Conservation (phyloP, 2,797 vertebrate genomes). For the Salarias fasciatus region DNA sequence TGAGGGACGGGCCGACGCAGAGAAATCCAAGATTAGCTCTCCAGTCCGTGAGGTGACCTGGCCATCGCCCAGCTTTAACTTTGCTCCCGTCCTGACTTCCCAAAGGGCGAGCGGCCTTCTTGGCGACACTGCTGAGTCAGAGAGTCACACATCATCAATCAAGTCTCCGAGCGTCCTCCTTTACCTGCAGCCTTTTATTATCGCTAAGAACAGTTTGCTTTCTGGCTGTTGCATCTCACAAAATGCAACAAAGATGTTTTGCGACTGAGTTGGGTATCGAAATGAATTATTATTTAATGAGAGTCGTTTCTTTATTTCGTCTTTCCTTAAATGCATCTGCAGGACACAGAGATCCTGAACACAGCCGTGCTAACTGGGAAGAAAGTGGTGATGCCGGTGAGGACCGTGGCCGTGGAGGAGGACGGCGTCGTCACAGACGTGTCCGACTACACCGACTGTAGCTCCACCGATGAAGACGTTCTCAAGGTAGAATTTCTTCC, state of each 20-base stretch:
- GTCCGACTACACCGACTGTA: constrained; percentile 88
- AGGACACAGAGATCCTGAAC: constrained; percentile 95
- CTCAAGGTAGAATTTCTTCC: constrained; percentile 85
- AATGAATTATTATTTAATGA: background rate
- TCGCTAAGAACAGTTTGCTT: background rate
- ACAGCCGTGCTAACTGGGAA: constrained; percentile 92
- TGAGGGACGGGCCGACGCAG: constrained; percentile 32
- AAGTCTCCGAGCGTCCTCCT: constrained; percentile 7
- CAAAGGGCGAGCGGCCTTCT: constrained; percentile 16
- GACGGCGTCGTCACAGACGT: constrained; percentile 87
- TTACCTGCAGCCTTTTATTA: background rate
- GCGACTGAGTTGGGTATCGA: no score
- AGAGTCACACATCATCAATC: constrained; percentile 28
- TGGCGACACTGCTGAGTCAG: constrained; percentile 37
- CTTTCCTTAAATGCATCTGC: constrained; percentile 19
- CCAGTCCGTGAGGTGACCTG: constrained; percentile 27
- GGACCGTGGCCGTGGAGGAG: constrained; percentile 89
- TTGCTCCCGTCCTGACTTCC: constrained; percentile 13
- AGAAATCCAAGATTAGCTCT: constrained; percentile 51
- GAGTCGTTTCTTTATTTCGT: background rate
- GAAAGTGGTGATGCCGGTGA: constrained; percentile 90
- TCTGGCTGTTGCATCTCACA: background rate
- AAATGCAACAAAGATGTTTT: background rate
- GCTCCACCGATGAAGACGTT: constrained; percentile 89
- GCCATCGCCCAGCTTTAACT: constrained; percentile 29